Evolutionary conservation across 2,888 invertebrate species (phyloP).

Genomic region (Chelonus formosanus): DNA sequence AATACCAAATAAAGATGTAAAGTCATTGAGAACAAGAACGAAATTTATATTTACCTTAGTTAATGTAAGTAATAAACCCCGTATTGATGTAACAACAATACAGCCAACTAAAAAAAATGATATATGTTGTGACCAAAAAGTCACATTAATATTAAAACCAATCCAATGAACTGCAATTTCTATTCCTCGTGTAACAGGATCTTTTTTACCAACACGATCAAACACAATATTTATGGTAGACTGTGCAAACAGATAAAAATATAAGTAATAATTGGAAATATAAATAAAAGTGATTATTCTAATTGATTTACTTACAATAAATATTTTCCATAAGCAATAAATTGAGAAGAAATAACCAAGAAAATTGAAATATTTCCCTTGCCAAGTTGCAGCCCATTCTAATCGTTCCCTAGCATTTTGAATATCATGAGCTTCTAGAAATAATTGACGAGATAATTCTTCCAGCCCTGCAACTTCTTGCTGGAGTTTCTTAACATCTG

Average conservation of each 20-base stretch:
- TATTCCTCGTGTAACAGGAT: conserved; percentile 95
- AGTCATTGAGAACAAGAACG: too few species aligned
- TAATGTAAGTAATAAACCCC: conserved; percentile 93
- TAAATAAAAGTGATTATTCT: too few species aligned
- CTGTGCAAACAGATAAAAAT: conserved; percentile 66
- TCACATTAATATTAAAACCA: conserved; percentile 94
- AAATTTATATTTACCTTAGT: conserved; percentile 79
- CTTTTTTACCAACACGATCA: conserved; percentile 97
- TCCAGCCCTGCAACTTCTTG: conserved; percentile 89
- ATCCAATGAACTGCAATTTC: conserved; percentile 98
- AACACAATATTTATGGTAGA: conserved; percentile 98
- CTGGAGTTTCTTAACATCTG: conserved; percentile 82
- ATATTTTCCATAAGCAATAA: conserved; percentile 99
- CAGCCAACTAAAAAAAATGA: conserved; percentile 97
- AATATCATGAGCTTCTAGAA: conserved; percentile 95
- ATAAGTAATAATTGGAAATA: too few species aligned
- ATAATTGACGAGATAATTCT: conserved; percentile 91
- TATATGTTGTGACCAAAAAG: conserved; percentile 99
- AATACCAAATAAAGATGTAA: not conserved
- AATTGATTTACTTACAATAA: conserved; percentile 79
- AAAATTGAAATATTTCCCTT: conserved; percentile 98
- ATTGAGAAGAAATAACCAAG: conserved; percentile 98
- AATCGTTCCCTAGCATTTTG: conserved; percentile 90
- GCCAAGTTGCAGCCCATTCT: conserved; percentile 94
- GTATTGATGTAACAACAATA: conserved; percentile 96